Evolutionary conservation across 2,888 invertebrate genomes (phyloP), one percentile per base, ranked within the genome.

Genomic region (Girardia tigrina): DNA sequence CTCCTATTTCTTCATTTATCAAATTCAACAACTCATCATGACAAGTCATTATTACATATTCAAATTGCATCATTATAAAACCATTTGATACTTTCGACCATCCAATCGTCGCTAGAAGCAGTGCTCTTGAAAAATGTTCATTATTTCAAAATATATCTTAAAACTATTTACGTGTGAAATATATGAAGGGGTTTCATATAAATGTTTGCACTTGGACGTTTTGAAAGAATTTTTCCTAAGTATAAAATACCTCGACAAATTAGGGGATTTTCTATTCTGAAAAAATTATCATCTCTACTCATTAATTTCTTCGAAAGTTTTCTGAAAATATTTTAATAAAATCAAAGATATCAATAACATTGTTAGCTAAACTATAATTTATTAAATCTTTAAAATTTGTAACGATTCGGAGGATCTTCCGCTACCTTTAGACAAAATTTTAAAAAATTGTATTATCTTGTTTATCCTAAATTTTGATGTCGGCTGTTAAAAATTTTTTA

Each of bases 221-320:
- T 56, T 4, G n/a, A 6, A 4, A 56, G n/a, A n/a, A 56, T 8
- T 56, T 56, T n/a, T 56, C 20, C 56, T 56, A 56, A 56, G 23
- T n/a, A n/a, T 6, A 56, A 56, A 56, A n/a, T 56, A 20, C 56
- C 56, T 56, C 56, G 56, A 56, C 56, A 56, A 56, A 56, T 56
- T 2, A 56, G n/a, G 4, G 56, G 56, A 56, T 56, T 56, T n/a
- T 56, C 56, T 16, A 56, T 20, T 2, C 56, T n/a, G n/a, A 56
- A 56, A 16, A 56, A 56, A n/a, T 56, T 56, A 6, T 56, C 56
- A 12, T 56, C 56, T 20, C 2, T 12, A 8, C 56, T 23, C 6
- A 2, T 20, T 56, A 56, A 56, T 8, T 16, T 4, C 23, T 56
- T 56, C n/a, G n/a, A 20, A n/a, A 4, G 20, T 56, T 56, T 56